Base-by-base conservation (phyloP, 2,888 invertebrate genomes). In the Ligdia adustata region DNA sequence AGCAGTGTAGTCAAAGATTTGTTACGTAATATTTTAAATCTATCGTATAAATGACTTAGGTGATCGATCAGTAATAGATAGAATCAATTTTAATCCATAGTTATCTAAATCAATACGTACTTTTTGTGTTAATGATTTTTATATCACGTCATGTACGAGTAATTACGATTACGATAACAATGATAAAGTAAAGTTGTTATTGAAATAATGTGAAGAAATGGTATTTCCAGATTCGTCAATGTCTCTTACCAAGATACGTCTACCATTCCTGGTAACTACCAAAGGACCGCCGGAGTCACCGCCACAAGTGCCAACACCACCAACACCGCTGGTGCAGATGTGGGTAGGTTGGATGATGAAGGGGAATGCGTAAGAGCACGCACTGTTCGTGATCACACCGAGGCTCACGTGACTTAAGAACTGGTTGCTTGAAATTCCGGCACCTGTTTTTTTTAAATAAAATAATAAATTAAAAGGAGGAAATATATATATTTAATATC, bases 251-350 rank as follows among this genome's bases (percentile, higher is more conserved):
- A 82, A 46, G 4, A 77, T 34, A 6, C 35, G 44, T 5, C 57
- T n/a, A 45, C 58, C 50, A 11, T 56, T 13, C 6, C 65, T 62
- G 2, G 12, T 13, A 16, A 66, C 44, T 4, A 62, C 54, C 4
- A 85, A 65, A 4, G 84, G 85, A 1, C 84, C 83, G 7, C 85
- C 83, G 11, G 84, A 85, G 52, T 84, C 84, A 1, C 84, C 83
- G 0, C 55, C 35, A 59, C 84, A 84, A 1, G 68, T 69, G 29
- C 72, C 55, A 3, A 33, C 16, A 1, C 71, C 67, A 2, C 70
- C 72, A 4, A 62, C 2, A 0, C 77, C 73, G 26, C 77, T 79
- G 41, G 74, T 75, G 59, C 78, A 84, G 26, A 82, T 60, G 63
- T 80, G 74, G 18, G 64, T 60, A 2, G 52, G 5, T 3, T 66